These are phyloP conservation scores for Phaonia tiefii DNA, from an alignment of 2,888 invertebrate species.

Conservation along the genomic window DNA sequence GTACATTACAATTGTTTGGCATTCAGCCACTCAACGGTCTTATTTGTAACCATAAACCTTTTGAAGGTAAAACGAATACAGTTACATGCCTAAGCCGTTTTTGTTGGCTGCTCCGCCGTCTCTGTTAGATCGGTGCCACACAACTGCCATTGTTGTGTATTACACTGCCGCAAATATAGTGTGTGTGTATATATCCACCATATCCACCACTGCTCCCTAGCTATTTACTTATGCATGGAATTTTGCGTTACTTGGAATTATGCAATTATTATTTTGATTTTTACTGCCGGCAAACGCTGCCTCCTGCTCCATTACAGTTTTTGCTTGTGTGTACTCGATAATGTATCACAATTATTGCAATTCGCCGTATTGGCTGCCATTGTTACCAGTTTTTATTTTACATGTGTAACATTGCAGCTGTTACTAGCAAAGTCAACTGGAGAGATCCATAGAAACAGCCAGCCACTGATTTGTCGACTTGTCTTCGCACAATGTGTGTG, in stretches of 20 bases:
- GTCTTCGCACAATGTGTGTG: not conserved
- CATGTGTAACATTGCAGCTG: constrained; percentile 8
- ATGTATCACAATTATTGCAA: not conserved
- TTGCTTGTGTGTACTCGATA: not conserved
- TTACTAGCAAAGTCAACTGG: too few species aligned
- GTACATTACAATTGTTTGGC: constrained; percentile 17
- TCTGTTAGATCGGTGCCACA: not conserved
- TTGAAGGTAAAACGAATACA: constrained; percentile 1
- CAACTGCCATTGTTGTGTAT: not conserved
- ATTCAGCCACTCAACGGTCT: constrained; percentile 16
- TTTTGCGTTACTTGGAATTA: not conserved
- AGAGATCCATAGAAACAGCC: constrained; percentile 7
- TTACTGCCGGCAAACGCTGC: constrained; percentile 4
- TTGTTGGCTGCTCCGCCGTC: too few species aligned
- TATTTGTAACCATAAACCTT: constrained; percentile 21
- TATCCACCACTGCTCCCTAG: not conserved
- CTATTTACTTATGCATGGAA: constrained; percentile 5
- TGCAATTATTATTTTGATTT: constrained; percentile 14
- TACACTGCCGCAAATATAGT: not conserved
- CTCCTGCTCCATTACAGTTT: constrained; percentile 9
- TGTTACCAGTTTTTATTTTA: not conserved
- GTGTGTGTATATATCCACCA: too few species aligned
- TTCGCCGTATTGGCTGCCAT: constrained; percentile 1
- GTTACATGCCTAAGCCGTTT: not conserved
- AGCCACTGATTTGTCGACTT: constrained; percentile 11